These are phyloP conservation scores for Hypercompe scribonia DNA, from an alignment of 2,888 invertebrate genomes.

Conservation along the genomic window DNA sequence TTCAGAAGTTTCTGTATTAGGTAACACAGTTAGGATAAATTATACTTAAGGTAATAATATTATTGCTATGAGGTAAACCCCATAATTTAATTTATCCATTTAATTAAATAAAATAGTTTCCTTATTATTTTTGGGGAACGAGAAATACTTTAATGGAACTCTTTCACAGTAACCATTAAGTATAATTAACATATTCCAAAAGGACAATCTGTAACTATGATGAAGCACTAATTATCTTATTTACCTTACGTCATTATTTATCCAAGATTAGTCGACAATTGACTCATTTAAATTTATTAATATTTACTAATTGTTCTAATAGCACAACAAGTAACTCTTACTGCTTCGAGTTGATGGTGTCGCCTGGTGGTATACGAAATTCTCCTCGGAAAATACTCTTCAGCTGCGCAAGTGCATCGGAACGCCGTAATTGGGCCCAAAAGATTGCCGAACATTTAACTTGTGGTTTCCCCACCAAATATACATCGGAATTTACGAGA, in stretches of 20 bases:
- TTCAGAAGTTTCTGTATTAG: no score
- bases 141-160: no score
- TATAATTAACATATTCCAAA: background rate
- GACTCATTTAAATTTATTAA: background rate
- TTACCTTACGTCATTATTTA: background rate
- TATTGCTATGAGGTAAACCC: background rate
- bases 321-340: constrained; percentile 86
- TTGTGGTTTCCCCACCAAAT: constrained; percentile 87
- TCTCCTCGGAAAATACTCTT: constrained; percentile 85
- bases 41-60: background rate
- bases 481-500: constrained; percentile 90
- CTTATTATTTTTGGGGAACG: no score
- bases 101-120: background rate
- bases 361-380: constrained; percentile 66
- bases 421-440: constrained; percentile 91
- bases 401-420: constrained; percentile 84
- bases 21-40: background rate
- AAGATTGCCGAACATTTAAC: constrained; percentile 92
- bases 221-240: background rate
- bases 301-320: constrained; percentile 13
- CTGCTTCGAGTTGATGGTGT: constrained; percentile 88
- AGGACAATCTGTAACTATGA: background rate
- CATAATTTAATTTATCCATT: background rate
- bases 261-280: background rate
- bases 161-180: background rate